These are phyloP conservation scores for Coracopsis vasa DNA, from an alignment of 2,113 vertebrate genomes.

Conservation along the genomic window DNA sequence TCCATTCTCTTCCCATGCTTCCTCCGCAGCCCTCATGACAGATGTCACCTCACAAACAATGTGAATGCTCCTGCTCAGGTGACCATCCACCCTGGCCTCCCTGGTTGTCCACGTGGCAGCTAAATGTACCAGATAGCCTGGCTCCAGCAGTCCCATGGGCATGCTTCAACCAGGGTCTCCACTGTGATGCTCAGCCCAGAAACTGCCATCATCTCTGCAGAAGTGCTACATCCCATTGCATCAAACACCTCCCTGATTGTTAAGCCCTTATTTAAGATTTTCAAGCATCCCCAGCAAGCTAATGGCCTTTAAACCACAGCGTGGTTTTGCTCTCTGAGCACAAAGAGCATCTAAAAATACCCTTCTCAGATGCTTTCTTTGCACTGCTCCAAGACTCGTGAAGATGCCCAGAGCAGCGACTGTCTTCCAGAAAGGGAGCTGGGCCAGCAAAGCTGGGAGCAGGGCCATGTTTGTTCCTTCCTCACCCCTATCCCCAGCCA, in stretches of 20 bases:
- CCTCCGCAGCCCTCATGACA: fast-evolving
- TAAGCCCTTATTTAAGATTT: background rate
- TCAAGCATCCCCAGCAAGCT: background rate
- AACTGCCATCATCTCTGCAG: fast-evolving
- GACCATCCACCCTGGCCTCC: fast-evolving
- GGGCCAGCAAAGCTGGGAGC: background rate
- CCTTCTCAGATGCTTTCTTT: fast-evolving
- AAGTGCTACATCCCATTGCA: background rate
- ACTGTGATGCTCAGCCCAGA: fast-evolving
- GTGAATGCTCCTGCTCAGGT: fast-evolving
- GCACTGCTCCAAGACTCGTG: background rate
- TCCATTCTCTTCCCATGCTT: fast-evolving
- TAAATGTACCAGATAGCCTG: fast-evolving
- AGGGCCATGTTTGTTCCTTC: background rate
- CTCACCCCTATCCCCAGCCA: fast-evolving
- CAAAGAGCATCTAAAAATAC: conserved; percentile 2
- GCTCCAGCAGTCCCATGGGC: fast-evolving
- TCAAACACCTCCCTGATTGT: background rate
- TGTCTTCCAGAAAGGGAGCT: background rate
- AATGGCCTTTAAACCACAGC: background rate
- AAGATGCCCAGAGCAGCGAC: fast-evolving
- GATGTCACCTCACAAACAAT: fast-evolving
- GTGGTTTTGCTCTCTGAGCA: background rate
- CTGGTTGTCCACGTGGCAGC: background rate
- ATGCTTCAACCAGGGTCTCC: background rate